Percentiles rank a stretch among this genome's conserved stretches.
Evolutionary conservation across 2,113 vertebrate genomes (phyloP).

Genomic region (Oryctolagus cuniculus): mOryCun1.1 NC_091451.1:17115001-17115500

Average conservation of each 20-base stretch:
- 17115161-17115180: background rate
- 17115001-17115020: constrained; percentile 18
- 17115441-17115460: background rate
- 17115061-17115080: background rate
- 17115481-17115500: background rate
- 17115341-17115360: background rate
- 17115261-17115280: constrained; percentile 12
- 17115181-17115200: background rate
- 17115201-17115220: background rate
- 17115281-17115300: background rate
- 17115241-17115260: constrained; percentile 46
- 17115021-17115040: background rate
- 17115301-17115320: background rate
- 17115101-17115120: fast-evolving
- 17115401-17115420: background rate
- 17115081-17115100: background rate
- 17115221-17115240: constrained; percentile 1
- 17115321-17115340: background rate
- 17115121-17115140: background rate
- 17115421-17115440: constrained; percentile 3
- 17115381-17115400: background rate
- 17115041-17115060: background rate
- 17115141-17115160: background rate
- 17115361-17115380: background rate
- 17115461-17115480: background rate